Conservation (phyloP, 2,888 invertebrate genomes). For the Lasioglossum calceatum region DNA sequence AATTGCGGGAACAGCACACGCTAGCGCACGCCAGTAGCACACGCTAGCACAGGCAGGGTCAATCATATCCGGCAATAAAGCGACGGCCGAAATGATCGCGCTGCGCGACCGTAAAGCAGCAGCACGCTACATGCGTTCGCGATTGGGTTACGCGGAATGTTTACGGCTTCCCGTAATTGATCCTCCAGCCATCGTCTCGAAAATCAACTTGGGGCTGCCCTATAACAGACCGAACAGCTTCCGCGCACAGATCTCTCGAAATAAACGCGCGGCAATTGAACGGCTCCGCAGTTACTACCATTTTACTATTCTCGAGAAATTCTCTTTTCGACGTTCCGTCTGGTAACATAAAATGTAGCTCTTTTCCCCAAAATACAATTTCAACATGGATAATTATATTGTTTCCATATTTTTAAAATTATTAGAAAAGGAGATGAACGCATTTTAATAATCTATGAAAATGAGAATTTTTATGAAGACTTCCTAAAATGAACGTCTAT, state of each 20-base stretch:
- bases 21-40: conserved; percentile 10
- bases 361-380: not conserved
- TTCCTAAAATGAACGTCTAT: too few species aligned
- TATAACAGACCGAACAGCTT: not conserved
- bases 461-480: too few species aligned
- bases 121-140: conserved; percentile 21
- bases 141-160: conserved; percentile 49
- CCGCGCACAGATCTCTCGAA: not conserved
- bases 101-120: conserved; percentile 13
- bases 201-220: conserved; percentile 31
- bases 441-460: too few species aligned
- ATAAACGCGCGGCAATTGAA: not conserved
- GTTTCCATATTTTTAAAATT: too few species aligned
- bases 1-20: conserved; percentile 44
- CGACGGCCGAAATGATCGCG: conserved; percentile 38
- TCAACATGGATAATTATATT: not conserved
- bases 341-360: not conserved
- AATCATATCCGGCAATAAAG: conserved; percentile 58
- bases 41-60: conserved; percentile 35
- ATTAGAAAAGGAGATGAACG: too few species aligned
- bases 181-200: conserved; percentile 39
- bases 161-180: conserved; percentile 61
- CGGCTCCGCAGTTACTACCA: not conserved
- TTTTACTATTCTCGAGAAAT: not conserved
- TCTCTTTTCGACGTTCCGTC: not conserved